Base-by-base conservation (phyloP, 1,140 invertebrate species). In the Proales similis region DNA sequence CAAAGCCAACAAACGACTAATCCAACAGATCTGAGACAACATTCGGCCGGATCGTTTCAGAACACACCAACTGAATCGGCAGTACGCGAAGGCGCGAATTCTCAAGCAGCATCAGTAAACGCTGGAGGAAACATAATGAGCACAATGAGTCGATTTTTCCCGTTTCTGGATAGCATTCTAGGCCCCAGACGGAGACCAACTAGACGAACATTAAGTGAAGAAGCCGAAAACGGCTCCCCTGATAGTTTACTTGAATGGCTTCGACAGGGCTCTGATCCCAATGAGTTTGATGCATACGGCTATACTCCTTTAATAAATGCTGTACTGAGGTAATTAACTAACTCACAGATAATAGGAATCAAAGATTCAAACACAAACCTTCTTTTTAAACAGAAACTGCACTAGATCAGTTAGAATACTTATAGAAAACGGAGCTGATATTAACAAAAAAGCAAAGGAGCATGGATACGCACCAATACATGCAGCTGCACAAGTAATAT, bases 261-360 rank as follows among this genome's bases (percentile, higher is more conserved):
- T 14, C 36, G 57, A 46, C 39, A 63, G 42, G 61, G 61, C 20
- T 45, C 61, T 38, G 30, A 63, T 36, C 43, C 43, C 26, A 38
- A 48, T 27, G 61, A 47, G 43, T 22, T 38, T 29, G 61, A 63
- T 38, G 14, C 43, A 9, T 63, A 63, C 17, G 61, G 61, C 11
- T 63, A 63, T 48, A 38, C 46, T 20, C 61, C 61, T 12, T 42
- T 63, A 2, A 30, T 63, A 3, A 63, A 63, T 39, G 61, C 61
- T 6, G 36, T 30, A 27, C 17, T 63, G 7, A 47, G 32, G 39
- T 46, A 45, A 36, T 36, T 36, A 36, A 36, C 9, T 36, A 36
- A 9, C 14, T 36, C 9, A 36, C 9, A 36, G 14, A 36, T n/a
- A n/a, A 36, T 9, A 36, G 14, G 14, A 36, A 36, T 14, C 14